phyloP scores from a whole-genome alignment of 2,113 vertebrate genomes.

The Channa argus region DNA sequence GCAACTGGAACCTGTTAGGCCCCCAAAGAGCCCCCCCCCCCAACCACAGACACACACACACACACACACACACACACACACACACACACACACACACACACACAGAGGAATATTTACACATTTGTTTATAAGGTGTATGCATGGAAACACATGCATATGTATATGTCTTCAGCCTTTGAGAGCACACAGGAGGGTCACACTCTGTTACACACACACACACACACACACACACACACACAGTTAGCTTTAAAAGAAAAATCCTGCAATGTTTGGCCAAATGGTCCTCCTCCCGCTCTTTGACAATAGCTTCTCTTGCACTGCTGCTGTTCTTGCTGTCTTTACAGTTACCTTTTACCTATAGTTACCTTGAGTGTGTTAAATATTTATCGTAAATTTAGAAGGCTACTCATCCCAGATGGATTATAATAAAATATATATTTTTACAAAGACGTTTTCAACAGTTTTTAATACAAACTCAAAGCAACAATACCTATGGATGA shows the following conservation, averaged over 20 bases:
- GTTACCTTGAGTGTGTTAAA: too few relatives aligned
- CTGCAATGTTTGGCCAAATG: neutral
- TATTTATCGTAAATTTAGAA: too few relatives aligned
- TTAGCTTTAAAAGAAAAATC: slow-evolving; percentile 13
- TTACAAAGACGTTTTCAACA: too few relatives aligned
- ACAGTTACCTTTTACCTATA: neutral
- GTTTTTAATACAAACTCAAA: too few relatives aligned
- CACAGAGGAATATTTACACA: slow-evolving; percentile 23
- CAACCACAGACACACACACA: neutral
- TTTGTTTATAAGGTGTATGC: slow-evolving; percentile 37
- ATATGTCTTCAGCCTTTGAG: slow-evolving; percentile 30
- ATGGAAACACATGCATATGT: slow-evolving; percentile 50
- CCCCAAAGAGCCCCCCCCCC: slow-evolving; percentile 59
- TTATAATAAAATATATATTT: too few relatives aligned
- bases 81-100: neutral
- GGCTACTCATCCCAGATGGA: too few relatives aligned
- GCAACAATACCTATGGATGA: too few relatives aligned
- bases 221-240: neutral
- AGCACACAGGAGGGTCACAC: slow-evolving; percentile 4
- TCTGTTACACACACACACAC: slow-evolving; percentile 1
- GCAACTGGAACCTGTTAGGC: slow-evolving; percentile 74
- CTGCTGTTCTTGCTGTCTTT: neutral
- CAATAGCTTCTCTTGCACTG: neutral
- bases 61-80: slow-evolving; percentile 29
- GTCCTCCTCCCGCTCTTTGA: neutral